A percentile compares a stretch with the other conserved stretches of the same genome.
These are phyloP conservation scores for Beroe forskalii DNA, from an alignment of 37 sponge, comb jelly and placozoan genomes.

Conservation along the genomic window DNA sequence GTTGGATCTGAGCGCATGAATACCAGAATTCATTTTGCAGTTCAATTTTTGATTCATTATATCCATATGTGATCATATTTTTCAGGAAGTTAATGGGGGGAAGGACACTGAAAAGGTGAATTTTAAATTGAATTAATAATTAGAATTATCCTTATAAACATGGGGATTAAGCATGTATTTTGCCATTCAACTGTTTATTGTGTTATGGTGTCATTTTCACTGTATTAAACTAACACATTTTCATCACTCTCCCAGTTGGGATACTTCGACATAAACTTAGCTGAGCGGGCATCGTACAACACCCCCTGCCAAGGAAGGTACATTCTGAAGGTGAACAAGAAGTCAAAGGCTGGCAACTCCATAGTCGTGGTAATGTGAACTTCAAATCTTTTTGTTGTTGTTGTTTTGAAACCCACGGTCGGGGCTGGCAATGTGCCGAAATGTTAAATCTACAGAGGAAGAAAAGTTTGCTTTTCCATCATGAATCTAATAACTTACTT, in stretches of 20 bases:
- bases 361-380: slow-evolving; percentile 16
- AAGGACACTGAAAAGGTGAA: slow-evolving; percentile 46
- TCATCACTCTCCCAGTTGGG: slow-evolving; percentile 13
- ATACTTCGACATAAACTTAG: slow-evolving; percentile 36
- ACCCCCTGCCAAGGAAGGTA: neutral
- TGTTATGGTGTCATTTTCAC: neutral
- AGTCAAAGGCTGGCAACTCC: slow-evolving; percentile 29
- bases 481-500: too few species aligned
- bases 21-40: too few species aligned
- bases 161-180: too few species aligned
- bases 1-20: neutral
- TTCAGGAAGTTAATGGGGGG: slow-evolving; percentile 55
- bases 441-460: too few species aligned
- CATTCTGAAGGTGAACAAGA: slow-evolving; percentile 57
- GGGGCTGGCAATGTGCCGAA: too few species aligned
- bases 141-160: too few species aligned
- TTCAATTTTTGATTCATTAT: too few species aligned
- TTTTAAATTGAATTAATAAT: too few species aligned
- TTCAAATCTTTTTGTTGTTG: too few species aligned
- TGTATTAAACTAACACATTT: neutral
- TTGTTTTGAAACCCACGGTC: too few species aligned
- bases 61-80: too few species aligned
- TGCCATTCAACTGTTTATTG: neutral
- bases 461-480: too few species aligned
- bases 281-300: slow-evolving; percentile 42